Percentiles rank a stretch among this genome's conserved stretches.
phyloP scores from a whole-genome alignment of 2,888 invertebrate species.

The Euproctis similis region DNA sequence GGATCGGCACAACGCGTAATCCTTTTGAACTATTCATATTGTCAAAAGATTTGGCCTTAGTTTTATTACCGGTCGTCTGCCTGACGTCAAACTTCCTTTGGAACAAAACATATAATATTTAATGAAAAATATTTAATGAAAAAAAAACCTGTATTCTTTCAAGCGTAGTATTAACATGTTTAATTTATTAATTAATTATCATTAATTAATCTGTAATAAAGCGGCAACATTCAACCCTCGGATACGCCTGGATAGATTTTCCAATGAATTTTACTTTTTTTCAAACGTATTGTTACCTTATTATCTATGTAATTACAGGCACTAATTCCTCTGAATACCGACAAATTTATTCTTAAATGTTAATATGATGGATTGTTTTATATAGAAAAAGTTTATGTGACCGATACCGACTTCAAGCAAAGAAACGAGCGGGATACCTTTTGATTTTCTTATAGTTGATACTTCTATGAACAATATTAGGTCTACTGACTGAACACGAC shows the following conservation, averaged over 20 bases:
- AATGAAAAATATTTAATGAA: too few relatives aligned
- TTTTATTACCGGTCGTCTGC: too few relatives aligned
- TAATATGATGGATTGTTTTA: constrained; percentile 23
- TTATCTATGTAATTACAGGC: constrained; percentile 38
- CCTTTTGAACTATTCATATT: too few relatives aligned
- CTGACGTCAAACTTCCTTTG: too few relatives aligned
- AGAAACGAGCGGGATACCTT: constrained; percentile 33
- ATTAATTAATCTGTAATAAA: constrained; percentile 63
- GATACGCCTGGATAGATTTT: constrained; percentile 57
- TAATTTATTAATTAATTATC: constrained; percentile 73
- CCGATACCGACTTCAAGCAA: constrained; percentile 25
- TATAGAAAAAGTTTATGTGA: constrained; percentile 32
- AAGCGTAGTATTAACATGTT: constrained; percentile 64
- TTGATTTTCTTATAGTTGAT: constrained; percentile 40
- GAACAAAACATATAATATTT: too few relatives aligned
- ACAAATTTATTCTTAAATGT: constrained; percentile 38
- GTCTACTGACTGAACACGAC: too few relatives aligned
- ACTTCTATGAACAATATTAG: constrained; percentile 33
- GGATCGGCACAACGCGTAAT: too few relatives aligned
- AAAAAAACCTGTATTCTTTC: constrained; percentile 53
- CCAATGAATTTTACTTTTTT: constrained; percentile 50
- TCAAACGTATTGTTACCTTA: constrained; percentile 43
- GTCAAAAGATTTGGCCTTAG: too few relatives aligned
- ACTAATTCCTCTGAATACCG: constrained; percentile 39
- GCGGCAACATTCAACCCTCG: constrained; percentile 40